phyloP scores from a whole-genome alignment of 2,113 vertebrate species.

The Plecturocebus donacophilus region DNA sequence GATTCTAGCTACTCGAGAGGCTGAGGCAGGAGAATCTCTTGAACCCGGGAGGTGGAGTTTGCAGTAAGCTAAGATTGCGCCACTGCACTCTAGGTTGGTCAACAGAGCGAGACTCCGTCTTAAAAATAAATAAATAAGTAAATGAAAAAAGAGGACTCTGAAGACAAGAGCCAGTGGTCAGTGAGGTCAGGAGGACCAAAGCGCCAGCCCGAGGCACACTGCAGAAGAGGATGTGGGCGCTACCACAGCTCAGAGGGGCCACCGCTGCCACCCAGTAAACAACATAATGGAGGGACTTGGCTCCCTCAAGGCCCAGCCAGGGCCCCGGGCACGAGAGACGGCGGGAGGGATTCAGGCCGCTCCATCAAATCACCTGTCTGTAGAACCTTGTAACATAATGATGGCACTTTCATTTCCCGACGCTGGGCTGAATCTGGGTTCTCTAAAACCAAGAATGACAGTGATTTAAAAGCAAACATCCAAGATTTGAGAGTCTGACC shows the following conservation, averaged over 20 bases:
- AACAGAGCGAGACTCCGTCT: too few species aligned
- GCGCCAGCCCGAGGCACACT: neutral
- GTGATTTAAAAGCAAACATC: neutral
- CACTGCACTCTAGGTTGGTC: too few species aligned
- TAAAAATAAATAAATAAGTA: too few species aligned
- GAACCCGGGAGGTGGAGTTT: too few species aligned
- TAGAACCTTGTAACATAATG: neutral
- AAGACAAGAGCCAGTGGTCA: neutral
- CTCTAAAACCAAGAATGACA: neutral
- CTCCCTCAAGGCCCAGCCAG: neutral
- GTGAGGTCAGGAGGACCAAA: neutral
- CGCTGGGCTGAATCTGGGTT: neutral
- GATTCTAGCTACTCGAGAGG: too few species aligned
- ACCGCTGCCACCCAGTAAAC: neutral
- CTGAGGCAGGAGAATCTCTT: too few species aligned
- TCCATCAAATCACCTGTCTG: accelerated
- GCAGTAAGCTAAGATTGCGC: too few species aligned
- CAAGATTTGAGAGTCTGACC: neutral
- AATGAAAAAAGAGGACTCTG: too few species aligned
- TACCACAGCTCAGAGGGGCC: neutral
- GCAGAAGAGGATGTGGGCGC: accelerated
- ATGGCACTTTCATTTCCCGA: neutral
- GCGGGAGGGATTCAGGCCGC: neutral
- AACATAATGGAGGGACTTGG: neutral
- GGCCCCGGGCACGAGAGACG: neutral